phyloP scores from a whole-genome alignment of 1,140 invertebrate species.

The Drosophila carrolli region DNA sequence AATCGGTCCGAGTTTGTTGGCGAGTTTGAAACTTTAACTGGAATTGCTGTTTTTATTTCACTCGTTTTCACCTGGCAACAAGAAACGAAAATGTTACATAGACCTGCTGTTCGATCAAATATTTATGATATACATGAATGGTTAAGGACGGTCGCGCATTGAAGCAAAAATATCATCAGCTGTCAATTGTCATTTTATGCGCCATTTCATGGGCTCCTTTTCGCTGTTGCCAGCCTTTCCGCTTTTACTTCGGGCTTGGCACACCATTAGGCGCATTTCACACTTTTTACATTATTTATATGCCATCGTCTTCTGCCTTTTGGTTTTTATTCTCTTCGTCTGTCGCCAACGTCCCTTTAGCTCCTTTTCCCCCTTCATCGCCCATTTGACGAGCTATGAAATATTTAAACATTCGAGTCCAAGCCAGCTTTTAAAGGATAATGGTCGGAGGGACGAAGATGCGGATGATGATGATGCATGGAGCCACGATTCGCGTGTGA shows the following conservation, averaged over 20 bases:
- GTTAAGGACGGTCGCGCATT: conserved; percentile 19
- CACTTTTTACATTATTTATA: conserved; percentile 82
- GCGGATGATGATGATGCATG: conserved; percentile 39
- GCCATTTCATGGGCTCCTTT: conserved; percentile 61
- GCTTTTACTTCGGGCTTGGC: conserved; percentile 47
- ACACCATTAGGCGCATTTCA: conserved; percentile 81
- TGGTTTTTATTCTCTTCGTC: conserved; percentile 30
- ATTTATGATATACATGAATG: conserved; percentile 48
- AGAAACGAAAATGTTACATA: conserved; percentile 70
- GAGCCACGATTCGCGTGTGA: conserved; percentile 14
- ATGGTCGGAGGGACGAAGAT: conserved; percentile 15
- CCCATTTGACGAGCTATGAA: conserved; percentile 51
- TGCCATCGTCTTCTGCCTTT: conserved; percentile 53
- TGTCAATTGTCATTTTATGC: conserved; percentile 81
- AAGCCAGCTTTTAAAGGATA: conserved; percentile 43
- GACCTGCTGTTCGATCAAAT: conserved; percentile 54
- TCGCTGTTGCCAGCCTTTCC: background rate
- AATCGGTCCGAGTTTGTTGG: conserved; percentile 21
- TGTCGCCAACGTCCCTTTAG: background rate
- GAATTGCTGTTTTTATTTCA: conserved; percentile 32
- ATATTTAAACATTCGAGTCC: conserved; percentile 61
- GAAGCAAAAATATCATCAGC: conserved; percentile 64
- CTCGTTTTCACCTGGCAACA: conserved; percentile 40
- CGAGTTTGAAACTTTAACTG: conserved; percentile 40
- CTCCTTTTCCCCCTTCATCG: background rate